A percentile compares a stretch with the other conserved stretches of the same genome.
These are phyloP conservation scores for Lasius fuliginosus DNA, from an alignment of 2,888 invertebrate genomes.

Conservation along the genomic window DNA sequence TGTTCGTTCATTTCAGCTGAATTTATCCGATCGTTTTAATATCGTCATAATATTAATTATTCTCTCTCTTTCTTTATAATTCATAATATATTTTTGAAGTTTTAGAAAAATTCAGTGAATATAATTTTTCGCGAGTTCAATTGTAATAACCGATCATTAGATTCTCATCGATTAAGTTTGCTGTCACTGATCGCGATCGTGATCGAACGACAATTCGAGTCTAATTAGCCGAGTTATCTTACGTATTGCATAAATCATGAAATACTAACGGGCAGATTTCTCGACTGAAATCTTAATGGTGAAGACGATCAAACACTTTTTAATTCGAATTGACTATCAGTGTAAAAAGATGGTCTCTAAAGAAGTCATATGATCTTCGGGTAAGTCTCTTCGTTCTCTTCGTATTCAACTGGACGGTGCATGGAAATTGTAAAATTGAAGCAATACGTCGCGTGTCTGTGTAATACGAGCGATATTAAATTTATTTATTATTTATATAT, in stretches of 20 bases:
- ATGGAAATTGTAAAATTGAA: conserved; percentile 43
- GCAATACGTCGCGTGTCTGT: conserved; percentile 29
- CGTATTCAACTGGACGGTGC: conserved; percentile 65
- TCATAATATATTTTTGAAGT: neutral
- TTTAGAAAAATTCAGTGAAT: neutral
- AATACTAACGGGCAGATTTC: conserved; percentile 4
- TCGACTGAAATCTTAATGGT: conserved; percentile 23
- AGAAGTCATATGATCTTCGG: conserved; percentile 7
- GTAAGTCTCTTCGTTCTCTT: conserved; percentile 36
- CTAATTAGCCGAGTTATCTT: conserved; percentile 36
- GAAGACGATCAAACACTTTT: conserved; percentile 47
- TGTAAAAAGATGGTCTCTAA: conserved; percentile 46
- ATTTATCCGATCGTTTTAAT: conserved; percentile 23
- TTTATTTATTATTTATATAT: neutral
- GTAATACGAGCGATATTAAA: neutral
- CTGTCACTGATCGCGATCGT: neutral
- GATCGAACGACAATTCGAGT: conserved; percentile 26
- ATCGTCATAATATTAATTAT: neutral
- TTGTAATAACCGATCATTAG: neutral
- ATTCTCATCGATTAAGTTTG: neutral
- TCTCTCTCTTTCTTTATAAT: neutral
- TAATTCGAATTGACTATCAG: conserved; percentile 46
- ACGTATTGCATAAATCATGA: conserved; percentile 15
- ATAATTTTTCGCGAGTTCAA: neutral
- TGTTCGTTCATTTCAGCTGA: conserved; percentile 17